Percentiles rank a stretch among this genome's conserved stretches.
Conservation (phyloP, 2,888 invertebrate species). For the Mesorhabditis spiculigera region DNA sequence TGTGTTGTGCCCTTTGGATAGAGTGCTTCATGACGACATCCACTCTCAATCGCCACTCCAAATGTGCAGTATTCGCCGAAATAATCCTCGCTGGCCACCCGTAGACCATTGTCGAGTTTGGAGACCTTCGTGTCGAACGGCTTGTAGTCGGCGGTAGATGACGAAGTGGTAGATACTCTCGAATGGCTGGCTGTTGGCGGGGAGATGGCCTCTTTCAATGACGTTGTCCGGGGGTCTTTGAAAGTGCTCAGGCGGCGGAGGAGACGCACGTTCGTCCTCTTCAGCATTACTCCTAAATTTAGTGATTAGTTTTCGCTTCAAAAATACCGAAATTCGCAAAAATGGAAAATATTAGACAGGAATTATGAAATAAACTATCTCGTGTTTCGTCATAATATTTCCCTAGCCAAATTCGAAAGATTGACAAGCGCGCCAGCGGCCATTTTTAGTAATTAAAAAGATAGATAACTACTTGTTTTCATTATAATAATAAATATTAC, state of each 20-base stretch:
- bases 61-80: conserved; percentile 97
- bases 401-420: too few species aligned
- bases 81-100: conserved; percentile 86
- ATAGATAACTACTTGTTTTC: too few species aligned
- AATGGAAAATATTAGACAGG: not conserved
- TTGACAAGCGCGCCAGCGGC: too few species aligned
- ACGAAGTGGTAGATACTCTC: not conserved
- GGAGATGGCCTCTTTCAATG: not conserved
- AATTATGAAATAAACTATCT: not conserved
- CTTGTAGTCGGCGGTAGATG: not conserved
- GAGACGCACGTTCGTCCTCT: not conserved
- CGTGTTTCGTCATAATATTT: not conserved
- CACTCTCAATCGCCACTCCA: conserved; percentile 92
- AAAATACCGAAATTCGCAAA: not conserved
- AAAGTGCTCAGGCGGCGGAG: not conserved
- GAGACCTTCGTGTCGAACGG: conserved; percentile 15
- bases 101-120: conserved; percentile 20
- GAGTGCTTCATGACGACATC: conserved; percentile 91
- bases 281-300: not conserved
- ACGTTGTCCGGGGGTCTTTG: not conserved
- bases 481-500: too few species aligned
- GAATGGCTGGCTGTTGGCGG: not conserved
- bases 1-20: conserved; percentile 96
- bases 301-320: not conserved
- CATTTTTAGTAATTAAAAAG: too few species aligned